Conservation (phyloP, 2,113 vertebrate species). For the Cervus canadensis region DNA sequence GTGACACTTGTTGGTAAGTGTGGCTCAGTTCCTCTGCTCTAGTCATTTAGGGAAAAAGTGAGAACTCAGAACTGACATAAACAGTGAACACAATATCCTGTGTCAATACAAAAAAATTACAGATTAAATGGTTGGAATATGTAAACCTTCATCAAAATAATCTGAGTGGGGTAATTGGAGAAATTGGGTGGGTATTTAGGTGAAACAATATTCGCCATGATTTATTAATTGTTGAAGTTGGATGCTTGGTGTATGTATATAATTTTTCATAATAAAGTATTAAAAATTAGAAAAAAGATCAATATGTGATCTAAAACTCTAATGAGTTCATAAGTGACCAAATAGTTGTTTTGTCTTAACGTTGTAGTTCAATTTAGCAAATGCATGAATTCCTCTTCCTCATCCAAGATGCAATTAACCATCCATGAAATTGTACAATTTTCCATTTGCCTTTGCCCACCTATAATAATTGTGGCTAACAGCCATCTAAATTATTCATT, state of each 20-base stretch:
- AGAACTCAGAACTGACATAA: not conserved
- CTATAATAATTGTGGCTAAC: conserved; percentile 40
- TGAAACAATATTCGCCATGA: not conserved
- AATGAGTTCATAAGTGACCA: not conserved
- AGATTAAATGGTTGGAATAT: not conserved
- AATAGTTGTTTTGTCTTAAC: conserved; percentile 31
- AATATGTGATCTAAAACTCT: conserved; percentile 48
- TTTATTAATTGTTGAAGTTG: not conserved
- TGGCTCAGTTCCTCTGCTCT: not conserved
- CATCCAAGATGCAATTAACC: conserved; percentile 49
- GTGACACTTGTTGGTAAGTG: not conserved
- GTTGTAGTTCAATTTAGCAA: conserved; percentile 1
- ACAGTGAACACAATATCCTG: not conserved
- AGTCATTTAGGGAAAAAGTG: not conserved
- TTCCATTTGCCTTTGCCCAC: conserved; percentile 51
- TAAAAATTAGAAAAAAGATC: conserved; percentile 5
- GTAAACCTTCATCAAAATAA: not conserved
- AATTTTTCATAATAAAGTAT: not conserved
- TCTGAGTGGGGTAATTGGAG: not conserved
- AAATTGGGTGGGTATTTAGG: not conserved
- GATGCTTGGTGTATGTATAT: not conserved
- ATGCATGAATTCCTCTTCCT: conserved; percentile 16
- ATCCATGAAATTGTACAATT: conserved; percentile 57
- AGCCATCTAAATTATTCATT: conserved; percentile 64
- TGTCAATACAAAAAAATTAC: not conserved